phyloP scores from a whole-genome alignment of 1,140 invertebrate species.

The Spodoptera frugiperda region DNA sequence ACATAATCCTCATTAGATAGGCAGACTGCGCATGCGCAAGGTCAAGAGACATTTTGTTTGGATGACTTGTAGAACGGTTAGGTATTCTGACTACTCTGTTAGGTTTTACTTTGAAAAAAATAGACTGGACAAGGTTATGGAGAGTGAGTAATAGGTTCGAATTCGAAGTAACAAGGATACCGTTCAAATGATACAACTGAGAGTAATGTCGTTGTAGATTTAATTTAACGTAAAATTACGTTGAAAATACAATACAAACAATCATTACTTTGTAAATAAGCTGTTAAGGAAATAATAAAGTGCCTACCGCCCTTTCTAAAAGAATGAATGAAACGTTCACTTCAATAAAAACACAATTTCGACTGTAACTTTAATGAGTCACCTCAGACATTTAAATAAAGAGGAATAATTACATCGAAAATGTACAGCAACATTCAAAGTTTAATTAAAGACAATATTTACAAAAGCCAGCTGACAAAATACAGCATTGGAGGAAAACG shows the following conservation, averaged over 20 bases:
- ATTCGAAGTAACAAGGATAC: slow-evolving; percentile 8
- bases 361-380: too few species aligned
- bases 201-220: not conserved
- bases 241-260: too few species aligned
- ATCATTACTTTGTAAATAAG: too few species aligned
- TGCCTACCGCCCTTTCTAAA: too few species aligned
- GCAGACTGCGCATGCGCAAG: slow-evolving; percentile 1
- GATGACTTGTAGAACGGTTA: slow-evolving; percentile 1
- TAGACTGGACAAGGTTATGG: not conserved
- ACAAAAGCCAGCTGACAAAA: slow-evolving; percentile 4
- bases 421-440: not conserved
- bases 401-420: not conserved
- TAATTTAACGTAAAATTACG: not conserved
- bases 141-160: not conserved
- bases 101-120: slow-evolving; percentile 16
- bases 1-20: slow-evolving; percentile 23
- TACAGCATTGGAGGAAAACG: not conserved
- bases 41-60: slow-evolving; percentile 4
- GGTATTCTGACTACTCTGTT: not conserved
- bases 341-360: too few species aligned
- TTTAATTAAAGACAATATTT: slow-evolving; percentile 1
- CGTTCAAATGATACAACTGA: not conserved
- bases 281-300: too few species aligned
- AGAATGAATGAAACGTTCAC: too few species aligned
- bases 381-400: not conserved